A percentile compares a stretch with the other conserved stretches of the same genome.
Conservation (phyloP, 2,797 vertebrate species). For the Lagodon rhomboides region DNA sequence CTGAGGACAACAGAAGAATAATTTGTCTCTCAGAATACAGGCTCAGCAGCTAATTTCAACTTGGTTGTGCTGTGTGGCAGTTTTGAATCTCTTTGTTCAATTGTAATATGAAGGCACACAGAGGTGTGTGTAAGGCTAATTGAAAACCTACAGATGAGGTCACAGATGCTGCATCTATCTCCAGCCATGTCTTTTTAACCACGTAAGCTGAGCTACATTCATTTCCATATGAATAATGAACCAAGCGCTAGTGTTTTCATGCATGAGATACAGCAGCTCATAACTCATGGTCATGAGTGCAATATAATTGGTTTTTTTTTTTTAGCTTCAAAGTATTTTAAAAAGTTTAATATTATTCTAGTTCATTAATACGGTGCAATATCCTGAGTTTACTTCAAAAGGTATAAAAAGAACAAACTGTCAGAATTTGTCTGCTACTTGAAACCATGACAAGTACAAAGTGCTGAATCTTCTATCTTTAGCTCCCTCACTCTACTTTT, state of each 20-base stretch:
- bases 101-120: too few relatives aligned
- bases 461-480: conserved; percentile 17
- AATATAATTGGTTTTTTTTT: neutral
- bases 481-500: conserved; percentile 11
- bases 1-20: conserved; percentile 1
- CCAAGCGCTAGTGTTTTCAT: neutral
- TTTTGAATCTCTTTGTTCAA: conserved; percentile 7
- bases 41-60: neutral
- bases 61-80: neutral
- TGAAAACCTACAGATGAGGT: neutral
- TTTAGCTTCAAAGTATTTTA: neutral
- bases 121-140: neutral
- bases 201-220: conserved; percentile 8
- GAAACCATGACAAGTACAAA: conserved; percentile 16
- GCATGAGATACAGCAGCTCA: neutral
- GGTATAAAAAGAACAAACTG: neutral
- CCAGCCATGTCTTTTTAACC: conserved; percentile 7
- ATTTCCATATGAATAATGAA: conserved; percentile 21
- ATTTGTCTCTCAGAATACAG: conserved; percentile 5
- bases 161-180: conserved; percentile 6
- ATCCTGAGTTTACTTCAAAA: conserved; percentile 11
- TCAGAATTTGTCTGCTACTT: neutral
- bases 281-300: neutral
- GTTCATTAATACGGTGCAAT: neutral
- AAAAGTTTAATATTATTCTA: neutral